A percentile compares a stretch with the other conserved stretches of the same genome.
Evolutionary conservation across 2,797 vertebrate species (phyloP).

Genomic region (Ctenosaura bakeri): DNA sequence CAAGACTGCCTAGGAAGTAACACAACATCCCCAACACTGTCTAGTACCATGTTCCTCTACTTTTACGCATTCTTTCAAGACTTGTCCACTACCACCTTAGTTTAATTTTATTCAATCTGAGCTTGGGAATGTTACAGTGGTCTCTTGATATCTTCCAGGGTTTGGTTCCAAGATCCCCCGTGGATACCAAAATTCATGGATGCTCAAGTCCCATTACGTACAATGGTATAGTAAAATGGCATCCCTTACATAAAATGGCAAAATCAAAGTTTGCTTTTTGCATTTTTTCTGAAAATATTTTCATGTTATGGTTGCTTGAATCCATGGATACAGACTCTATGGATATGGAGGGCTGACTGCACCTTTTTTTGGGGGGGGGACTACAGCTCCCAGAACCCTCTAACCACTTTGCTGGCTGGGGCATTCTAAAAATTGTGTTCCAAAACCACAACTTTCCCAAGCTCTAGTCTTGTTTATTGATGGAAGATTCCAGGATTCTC

Average conservation of each 20-base stretch:
- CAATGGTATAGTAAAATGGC: too few relatives aligned
- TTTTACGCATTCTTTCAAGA: background rate
- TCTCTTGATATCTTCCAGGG: too few relatives aligned
- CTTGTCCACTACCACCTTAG: background rate
- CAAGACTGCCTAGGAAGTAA: background rate
- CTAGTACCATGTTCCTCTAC: background rate
- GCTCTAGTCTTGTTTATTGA: background rate
- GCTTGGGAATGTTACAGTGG: background rate
- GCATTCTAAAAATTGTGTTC: background rate
- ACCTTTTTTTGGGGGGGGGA: background rate
- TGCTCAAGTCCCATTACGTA: too few relatives aligned
- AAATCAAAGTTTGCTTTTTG: too few relatives aligned
- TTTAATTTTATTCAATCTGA: background rate
- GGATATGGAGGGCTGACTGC: too few relatives aligned
- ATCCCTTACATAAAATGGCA: too few relatives aligned
- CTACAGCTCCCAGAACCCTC: too few relatives aligned
- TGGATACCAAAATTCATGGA: too few relatives aligned
- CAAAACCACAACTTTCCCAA: background rate
- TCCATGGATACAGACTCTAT: too few relatives aligned
- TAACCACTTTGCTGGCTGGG: background rate
- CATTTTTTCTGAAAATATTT: too few relatives aligned
- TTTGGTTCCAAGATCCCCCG: too few relatives aligned
- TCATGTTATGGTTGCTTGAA: too few relatives aligned
- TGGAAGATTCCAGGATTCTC: background rate
- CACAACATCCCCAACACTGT: background rate